Percentiles rank a stretch among this genome's conserved stretches.
These are phyloP conservation scores for Gracilinanus agilis DNA, from an alignment of 2,113 vertebrate genomes.

Conservation along the genomic window DNA sequence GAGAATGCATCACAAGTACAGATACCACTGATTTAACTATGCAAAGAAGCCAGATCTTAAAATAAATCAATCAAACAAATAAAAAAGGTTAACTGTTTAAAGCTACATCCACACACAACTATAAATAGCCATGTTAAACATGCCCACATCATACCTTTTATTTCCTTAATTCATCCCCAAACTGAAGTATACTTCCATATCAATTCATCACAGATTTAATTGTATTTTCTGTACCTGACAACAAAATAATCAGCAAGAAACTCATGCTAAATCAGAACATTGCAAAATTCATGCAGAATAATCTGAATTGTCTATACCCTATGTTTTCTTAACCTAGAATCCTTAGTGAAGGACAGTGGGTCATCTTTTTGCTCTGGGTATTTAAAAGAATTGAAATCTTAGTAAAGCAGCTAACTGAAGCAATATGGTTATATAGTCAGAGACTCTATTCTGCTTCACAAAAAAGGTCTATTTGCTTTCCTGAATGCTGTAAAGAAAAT, in stretches of 20 bases:
- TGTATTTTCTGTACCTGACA: slow-evolving; percentile 60
- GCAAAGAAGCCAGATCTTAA: slow-evolving; percentile 18
- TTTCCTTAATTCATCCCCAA: slow-evolving; percentile 22
- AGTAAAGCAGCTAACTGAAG: slow-evolving; percentile 1
- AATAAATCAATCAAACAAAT: background rate
- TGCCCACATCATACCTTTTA: slow-evolving; percentile 32
- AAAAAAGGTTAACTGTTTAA: slow-evolving; percentile 47
- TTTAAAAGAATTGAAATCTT: slow-evolving; percentile 44
- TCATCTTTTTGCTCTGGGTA: slow-evolving; percentile 29
- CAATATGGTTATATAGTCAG: background rate
- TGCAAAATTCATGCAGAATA: slow-evolving; percentile 25
- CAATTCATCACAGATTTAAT: slow-evolving; percentile 29
- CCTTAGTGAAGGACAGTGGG: slow-evolving; percentile 41
- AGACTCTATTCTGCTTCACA: background rate
- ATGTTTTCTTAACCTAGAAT: slow-evolving; percentile 52
- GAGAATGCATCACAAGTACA: background rate
- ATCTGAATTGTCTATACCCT: background rate
- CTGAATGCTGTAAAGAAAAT: slow-evolving; percentile 46
- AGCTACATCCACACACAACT: slow-evolving; percentile 30
- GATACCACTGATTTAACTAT: slow-evolving; percentile 46
- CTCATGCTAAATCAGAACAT: slow-evolving; percentile 45
- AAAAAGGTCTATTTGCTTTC: slow-evolving; percentile 34
- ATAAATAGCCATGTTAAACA: slow-evolving; percentile 20
- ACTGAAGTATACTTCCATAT: slow-evolving; percentile 41
- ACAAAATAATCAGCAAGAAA: slow-evolving; percentile 62